Conservation (phyloP, 2,113 vertebrate genomes). For the Embiotoca jacksoni region DNA sequence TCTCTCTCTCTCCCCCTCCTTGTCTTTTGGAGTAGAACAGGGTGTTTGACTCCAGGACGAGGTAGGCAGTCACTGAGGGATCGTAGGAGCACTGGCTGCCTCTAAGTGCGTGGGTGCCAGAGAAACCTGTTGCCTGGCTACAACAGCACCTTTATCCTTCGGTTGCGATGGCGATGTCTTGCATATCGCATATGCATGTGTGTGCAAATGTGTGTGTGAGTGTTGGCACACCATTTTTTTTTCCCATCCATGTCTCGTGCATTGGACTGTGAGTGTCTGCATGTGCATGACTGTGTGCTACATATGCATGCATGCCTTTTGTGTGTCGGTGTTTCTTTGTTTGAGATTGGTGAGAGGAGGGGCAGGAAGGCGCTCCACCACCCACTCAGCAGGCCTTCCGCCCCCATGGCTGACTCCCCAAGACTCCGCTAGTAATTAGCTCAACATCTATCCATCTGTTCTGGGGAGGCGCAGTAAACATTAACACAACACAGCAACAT, state of each 20-base stretch:
- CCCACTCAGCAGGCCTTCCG: slow-evolving; percentile 79
- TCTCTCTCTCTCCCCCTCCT: slow-evolving; percentile 46
- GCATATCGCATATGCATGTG: slow-evolving; percentile 49
- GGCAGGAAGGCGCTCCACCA: slow-evolving; percentile 67
- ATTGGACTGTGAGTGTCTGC: slow-evolving; percentile 1
- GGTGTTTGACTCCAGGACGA: slow-evolving; percentile 75
- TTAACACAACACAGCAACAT: slow-evolving; percentile 74
- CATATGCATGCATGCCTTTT: slow-evolving; percentile 22
- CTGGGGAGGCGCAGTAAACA: slow-evolving; percentile 75
- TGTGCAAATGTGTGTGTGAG: slow-evolving; percentile 33
- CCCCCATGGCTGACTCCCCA: slow-evolving; percentile 81
- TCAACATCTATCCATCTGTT: slow-evolving; percentile 83
- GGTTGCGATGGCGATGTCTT: slow-evolving; percentile 81
- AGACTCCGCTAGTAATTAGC: slow-evolving; percentile 82
- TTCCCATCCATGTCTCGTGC: not conserved
- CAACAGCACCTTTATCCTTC: slow-evolving; percentile 80
- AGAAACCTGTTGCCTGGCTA: slow-evolving; percentile 86
- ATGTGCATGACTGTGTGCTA: not conserved
- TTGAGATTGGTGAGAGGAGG: slow-evolving; percentile 49
- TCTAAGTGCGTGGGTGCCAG: slow-evolving; percentile 79
- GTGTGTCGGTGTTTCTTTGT: slow-evolving; percentile 42
- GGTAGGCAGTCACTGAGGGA: slow-evolving; percentile 73
- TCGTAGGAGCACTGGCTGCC: slow-evolving; percentile 71
- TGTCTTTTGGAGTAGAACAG: slow-evolving; percentile 69
- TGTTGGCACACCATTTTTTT: not conserved